These are phyloP conservation scores for Antheraea mylitta DNA, from an alignment of 1,140 invertebrate genomes.

Conservation along the genomic window DNA sequence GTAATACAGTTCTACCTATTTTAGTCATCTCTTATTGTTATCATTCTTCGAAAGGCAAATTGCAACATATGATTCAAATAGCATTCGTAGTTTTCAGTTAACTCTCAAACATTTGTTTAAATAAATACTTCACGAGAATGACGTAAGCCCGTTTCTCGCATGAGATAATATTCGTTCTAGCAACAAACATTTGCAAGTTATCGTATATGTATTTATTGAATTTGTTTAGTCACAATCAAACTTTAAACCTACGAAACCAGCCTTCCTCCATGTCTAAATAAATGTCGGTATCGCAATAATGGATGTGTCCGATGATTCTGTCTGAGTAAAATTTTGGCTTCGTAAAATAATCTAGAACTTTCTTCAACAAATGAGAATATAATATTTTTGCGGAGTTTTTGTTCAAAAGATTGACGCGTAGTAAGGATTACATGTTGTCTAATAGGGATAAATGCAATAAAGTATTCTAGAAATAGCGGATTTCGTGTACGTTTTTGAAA, in stretches of 20 bases:
- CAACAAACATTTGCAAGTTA: not conserved
- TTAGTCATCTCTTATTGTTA: not conserved
- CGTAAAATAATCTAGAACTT: no score
- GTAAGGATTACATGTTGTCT: no score
- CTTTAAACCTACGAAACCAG: not conserved
- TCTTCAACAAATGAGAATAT: no score
- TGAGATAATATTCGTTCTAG: slow-evolving; percentile 16
- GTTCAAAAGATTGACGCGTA: no score
- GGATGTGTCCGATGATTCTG: no score
- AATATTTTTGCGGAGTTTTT: no score
- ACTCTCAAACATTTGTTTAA: slow-evolving; percentile 16
- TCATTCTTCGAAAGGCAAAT: not conserved
- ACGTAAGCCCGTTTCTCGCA: slow-evolving; percentile 13
- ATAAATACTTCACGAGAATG: slow-evolving; percentile 18
- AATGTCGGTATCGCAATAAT: no score
- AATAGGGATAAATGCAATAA: no score
- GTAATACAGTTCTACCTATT: not conserved
- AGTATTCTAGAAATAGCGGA: no score
- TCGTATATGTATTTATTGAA: slow-evolving; percentile 5
- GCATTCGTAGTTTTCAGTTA: slow-evolving; percentile 8
- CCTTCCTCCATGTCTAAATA: no score
- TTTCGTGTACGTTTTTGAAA: no score
- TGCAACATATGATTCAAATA: slow-evolving; percentile 3
- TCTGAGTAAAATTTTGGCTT: no score
- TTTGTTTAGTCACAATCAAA: not conserved